Evolutionary conservation across 37 sponge, comb jelly and placozoan species (phyloP), one percentile per base, ranked within the genome.

Genomic region (Axinella damicornis): DNA sequence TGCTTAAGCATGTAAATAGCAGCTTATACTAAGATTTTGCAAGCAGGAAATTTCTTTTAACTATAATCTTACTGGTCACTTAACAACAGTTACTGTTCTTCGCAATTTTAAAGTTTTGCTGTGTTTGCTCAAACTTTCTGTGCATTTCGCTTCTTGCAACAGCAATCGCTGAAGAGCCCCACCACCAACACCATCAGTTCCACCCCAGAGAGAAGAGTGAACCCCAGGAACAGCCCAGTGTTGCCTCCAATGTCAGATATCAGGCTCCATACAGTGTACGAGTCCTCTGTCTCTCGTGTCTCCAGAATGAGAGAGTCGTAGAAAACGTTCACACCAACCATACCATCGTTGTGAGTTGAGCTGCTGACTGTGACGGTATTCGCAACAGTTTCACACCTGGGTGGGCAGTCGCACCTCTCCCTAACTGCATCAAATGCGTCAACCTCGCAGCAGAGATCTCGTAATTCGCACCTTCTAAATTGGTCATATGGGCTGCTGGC

Each of bases 161-260:
- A 57, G 35, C 76, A 75, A 57, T 75, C 76, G 0, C 14, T 75
- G 32, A 57, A 4, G 20, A 75, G 59, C 21, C 59, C 82, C 59
- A 82, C 15, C 46, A 82, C 71, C n/a, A 82, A 16, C 62, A 57
- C 6, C 21, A 57, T 0, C n/a, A 71, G 4, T 63, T 82, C 83
- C 28, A 58, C 57, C 17, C 55, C 54, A 24, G 88, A 66, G 24
- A 81, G 74, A 28, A 88, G 80, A 40, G 70, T 88, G 30, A 80
- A 80, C 13, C 88, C 88, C 39, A 81, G 53, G 57, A 88, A 88
- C 46, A 88, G 74, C 12, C 88, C 82, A 32, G 79, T 39, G 27
- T 81, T 81, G 0, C 88, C 82, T 37, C 88, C 88, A 58, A 88
- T 56, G 56, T 88, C 88, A 53, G 82, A 73, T 12, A 81, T 65